Base-by-base conservation (phyloP, 2,797 vertebrate species). In the Hirundo rustica region DNA sequence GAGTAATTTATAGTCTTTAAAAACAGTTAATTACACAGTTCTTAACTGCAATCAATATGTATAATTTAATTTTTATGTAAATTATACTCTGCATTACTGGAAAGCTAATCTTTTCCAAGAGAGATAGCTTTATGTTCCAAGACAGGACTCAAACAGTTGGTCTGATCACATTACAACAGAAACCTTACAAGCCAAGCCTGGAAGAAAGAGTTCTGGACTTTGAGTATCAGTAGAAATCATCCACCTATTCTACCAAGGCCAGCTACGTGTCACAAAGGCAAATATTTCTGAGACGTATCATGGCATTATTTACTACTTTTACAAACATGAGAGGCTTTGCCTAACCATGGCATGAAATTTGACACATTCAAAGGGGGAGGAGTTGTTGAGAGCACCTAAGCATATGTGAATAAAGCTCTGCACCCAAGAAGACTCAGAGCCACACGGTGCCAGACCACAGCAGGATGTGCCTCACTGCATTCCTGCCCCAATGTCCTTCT, bases 401-500 rank as follows among this genome's bases (percentile, higher is more conserved):
- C 8, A 5, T 6, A 86, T 0, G 12, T 18, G 38, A 51, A 36
- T 4, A 74, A 55, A 88, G 48, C 30, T 60, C 6, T 38, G 38
- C 57, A 81, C 58, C 70, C 36, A 9, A 60, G 51, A 2, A 64
- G 80, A 55, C 60, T 76, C 11, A 3, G 66, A 91, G 55, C 54
- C 58, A 34, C 58, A 26, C 0, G 0, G 19, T 66, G 70, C 76
- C 76, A 95, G 83, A 81, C 70, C 67, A 73, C 32, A 77, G 75
- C 76, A 91, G 96, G 80, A 90, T 92, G 64, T 20, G 36, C 45
- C 70, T 84, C 77, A 48, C 60, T 53, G 73, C 80, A 81, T 92
- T 95, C 88, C 73, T 78, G 40, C 47, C 70, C 58, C 44, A 53
- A 10, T 0, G 0, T 54, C 66, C 85, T 89, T 72, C 42, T 26